Conservation (phyloP, 2,797 vertebrate genomes). For the Cryptoprocta ferox region DNA sequence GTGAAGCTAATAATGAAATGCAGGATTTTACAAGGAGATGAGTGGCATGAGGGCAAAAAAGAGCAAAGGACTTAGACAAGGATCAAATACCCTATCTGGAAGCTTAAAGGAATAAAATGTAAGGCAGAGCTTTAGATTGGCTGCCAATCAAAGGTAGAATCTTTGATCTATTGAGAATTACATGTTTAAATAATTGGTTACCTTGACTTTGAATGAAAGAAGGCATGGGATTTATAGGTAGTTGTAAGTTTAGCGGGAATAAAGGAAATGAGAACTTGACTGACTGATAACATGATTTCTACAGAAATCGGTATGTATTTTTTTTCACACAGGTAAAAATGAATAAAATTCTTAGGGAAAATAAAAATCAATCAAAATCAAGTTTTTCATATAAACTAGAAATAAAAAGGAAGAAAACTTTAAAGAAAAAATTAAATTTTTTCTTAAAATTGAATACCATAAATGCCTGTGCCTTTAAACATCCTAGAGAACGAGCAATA, state of each 20-base stretch:
- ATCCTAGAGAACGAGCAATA: not conserved
- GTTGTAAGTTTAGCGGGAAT: constrained; percentile 62
- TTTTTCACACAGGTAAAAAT: constrained; percentile 34
- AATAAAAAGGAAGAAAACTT: not conserved
- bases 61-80: constrained; percentile 65
- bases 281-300: constrained; percentile 55
- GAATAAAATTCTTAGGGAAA: constrained; percentile 12
- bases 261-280: constrained; percentile 56
- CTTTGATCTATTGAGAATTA: constrained; percentile 65
- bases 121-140: constrained; percentile 7
- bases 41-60: constrained; percentile 57
- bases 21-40: constrained; percentile 62
- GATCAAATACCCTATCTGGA: constrained; percentile 59
- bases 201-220: constrained; percentile 63
- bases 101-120: constrained; percentile 69
- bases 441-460: not conserved
- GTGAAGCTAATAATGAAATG: constrained; percentile 61
- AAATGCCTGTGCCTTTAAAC: not conserved
- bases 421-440: not conserved
- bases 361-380: constrained; percentile 34
- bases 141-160: constrained; percentile 72
- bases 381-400: not conserved
- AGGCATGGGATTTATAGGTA: not conserved
- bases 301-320: not conserved
- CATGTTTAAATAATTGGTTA: constrained; percentile 78